Base-by-base conservation (phyloP, 2,888 invertebrate species). In the Acrobasis repandana region DNA sequence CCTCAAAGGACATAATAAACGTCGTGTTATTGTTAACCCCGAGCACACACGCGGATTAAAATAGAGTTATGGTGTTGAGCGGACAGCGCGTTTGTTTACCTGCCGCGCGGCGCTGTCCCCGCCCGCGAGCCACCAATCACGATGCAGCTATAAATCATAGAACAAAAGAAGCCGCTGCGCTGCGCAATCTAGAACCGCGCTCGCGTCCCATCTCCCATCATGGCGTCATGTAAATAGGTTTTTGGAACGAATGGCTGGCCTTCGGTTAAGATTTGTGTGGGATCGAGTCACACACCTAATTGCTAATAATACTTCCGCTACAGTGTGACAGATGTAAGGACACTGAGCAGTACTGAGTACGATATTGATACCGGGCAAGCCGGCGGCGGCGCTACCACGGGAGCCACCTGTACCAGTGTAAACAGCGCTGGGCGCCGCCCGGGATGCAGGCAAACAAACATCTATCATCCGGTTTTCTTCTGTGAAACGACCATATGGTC, bases 51-150 rank as follows among this genome's bases (percentile, higher is more conserved):
- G 43, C 43, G 43, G 54, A 54, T 38, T 38, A 54, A 54, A 54
- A 54, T 54, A 54, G 54, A 54, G 54, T 54, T 54, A 54, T 36
- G 36, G 51, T 54, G 18, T 38, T 3, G 18, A 18, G 18, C 36
- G 34, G 52, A 28, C 50, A 33, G 43, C n/a, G 28, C n/a, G 38
- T 54, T 38, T 54, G 54, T 54, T 38, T 54, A 54, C 54, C 54
- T 54, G 54, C 18, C 54, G 54, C 54, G 18, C 36, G 54, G 38
- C 38, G 38, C 54, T 54, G 36, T 36, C 36, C 16, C 15, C 52
- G 15, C 54, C 50, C 1, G 50, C n/a, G 54, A n/a, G n/a, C n/a
- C n/a, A n/a, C n/a, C n/a, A n/a, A n/a, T n/a, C n/a, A 20, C 38
- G 2, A 38, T 9, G 1, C 9, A 9, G 11, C 11, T n/a, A 18